A percentile compares a stretch with the other conserved stretches of the same genome.
Conservation (phyloP, 1,140 invertebrate species). For the Camponotus pennsylvanicus region DNA sequence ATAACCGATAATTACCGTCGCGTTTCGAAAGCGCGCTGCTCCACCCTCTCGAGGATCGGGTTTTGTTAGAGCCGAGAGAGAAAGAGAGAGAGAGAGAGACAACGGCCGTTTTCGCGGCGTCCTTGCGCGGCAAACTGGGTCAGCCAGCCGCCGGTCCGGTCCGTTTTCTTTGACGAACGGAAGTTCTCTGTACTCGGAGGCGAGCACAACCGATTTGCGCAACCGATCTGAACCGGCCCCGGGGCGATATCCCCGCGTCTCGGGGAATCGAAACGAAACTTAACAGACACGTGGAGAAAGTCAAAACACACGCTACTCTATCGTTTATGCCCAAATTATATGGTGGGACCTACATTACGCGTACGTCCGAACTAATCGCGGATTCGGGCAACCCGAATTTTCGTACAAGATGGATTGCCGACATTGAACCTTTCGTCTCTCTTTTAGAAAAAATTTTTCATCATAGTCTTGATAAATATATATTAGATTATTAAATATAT, state of each 20-base stretch:
- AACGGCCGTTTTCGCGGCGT: constrained; percentile 36
- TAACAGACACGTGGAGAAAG: constrained; percentile 47
- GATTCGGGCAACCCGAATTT: neutral
- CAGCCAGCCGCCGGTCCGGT: constrained; percentile 21
- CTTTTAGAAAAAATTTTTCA: neutral
- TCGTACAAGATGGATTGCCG: neutral
- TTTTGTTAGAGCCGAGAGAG: neutral
- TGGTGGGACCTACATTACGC: neutral
- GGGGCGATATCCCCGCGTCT: neutral
- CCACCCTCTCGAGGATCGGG: constrained; percentile 27
- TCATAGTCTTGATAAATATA: neutral
- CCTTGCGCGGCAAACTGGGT: constrained; percentile 54
- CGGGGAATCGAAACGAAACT: constrained; percentile 19
- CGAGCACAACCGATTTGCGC: constrained; percentile 43
- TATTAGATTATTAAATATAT: too few relatives aligned
- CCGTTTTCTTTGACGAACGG: constrained; percentile 55
- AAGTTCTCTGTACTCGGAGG: constrained; percentile 31
- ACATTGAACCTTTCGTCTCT: neutral
- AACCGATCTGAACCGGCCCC: constrained; percentile 34
- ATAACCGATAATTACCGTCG: constrained; percentile 57
- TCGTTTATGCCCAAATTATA: constrained; percentile 10
- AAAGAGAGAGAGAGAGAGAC: too few relatives aligned
- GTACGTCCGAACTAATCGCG: neutral
- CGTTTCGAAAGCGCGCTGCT: constrained; percentile 52
- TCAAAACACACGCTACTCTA: constrained; percentile 52